A percentile compares a stretch with the other conserved stretches of the same genome.
phyloP scores from a whole-genome alignment of 2,888 invertebrate genomes.

The Tetragonula carbonaria region DNA sequence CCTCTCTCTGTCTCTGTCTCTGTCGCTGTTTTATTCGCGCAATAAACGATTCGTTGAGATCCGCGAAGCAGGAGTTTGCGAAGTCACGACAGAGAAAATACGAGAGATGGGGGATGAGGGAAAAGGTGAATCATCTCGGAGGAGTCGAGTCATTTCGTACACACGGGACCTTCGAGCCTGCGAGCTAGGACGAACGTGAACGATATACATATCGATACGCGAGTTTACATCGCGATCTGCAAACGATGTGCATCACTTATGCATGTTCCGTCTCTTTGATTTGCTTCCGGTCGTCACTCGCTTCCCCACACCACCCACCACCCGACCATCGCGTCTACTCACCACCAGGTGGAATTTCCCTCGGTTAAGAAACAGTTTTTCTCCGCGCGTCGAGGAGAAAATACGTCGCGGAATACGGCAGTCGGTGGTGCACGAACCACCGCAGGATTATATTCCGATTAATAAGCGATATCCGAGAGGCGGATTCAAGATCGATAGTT shows the following conservation, averaged over 20 bases:
- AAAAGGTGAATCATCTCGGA: constrained; percentile 36
- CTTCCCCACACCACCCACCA: background rate
- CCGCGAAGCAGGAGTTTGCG: background rate
- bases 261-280: constrained; percentile 59
- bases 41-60: constrained; percentile 24
- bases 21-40: background rate
- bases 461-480: background rate
- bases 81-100: constrained; percentile 33
- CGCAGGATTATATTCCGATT: background rate
- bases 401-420: background rate
- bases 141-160: constrained; percentile 48
- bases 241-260: constrained; percentile 56
- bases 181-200: constrained; percentile 36
- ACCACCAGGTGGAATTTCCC: constrained; percentile 30
- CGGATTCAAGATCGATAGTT: background rate
- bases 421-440: background rate
- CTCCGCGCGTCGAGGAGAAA: background rate
- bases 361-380: constrained; percentile 30
- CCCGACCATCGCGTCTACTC: constrained; percentile 15
- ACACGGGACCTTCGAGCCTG: constrained; percentile 37
- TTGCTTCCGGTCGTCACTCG: constrained; percentile 9
- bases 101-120: background rate
- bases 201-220: constrained; percentile 51
- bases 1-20: background rate
- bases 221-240: constrained; percentile 56